These are phyloP conservation scores for Tribolium madens DNA, from an alignment of 1,140 invertebrate genomes.

Conservation along the genomic window DNA sequence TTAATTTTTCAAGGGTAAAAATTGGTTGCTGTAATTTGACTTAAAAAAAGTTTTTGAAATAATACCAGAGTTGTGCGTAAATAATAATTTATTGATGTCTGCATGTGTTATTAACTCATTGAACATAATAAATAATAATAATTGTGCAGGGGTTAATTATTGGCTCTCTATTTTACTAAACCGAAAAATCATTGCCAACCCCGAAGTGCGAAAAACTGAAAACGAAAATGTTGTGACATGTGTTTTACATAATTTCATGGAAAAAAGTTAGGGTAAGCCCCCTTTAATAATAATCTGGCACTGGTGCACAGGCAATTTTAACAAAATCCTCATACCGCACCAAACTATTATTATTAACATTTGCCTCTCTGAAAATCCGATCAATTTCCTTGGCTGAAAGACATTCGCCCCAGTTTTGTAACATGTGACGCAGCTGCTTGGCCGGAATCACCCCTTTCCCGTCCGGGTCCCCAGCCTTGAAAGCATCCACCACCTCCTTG, in stretches of 20 bases:
- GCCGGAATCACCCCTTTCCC: slow-evolving; percentile 84
- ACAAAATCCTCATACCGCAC: slow-evolving; percentile 94
- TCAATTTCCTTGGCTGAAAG: slow-evolving; percentile 93
- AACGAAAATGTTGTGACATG: slow-evolving; percentile 19
- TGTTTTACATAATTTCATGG: slow-evolving; percentile 11
- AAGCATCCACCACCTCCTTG: slow-evolving; percentile 89
- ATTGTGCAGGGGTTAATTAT: background rate
- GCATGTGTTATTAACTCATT: too few relatives aligned
- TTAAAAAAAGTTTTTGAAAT: too few relatives aligned
- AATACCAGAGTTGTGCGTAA: too few relatives aligned
- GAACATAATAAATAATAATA: background rate
- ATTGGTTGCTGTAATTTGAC: background rate
- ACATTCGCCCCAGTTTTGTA: slow-evolving; percentile 92
- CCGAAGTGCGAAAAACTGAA: background rate
- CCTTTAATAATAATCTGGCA: slow-evolving; percentile 91
- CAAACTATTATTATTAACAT: slow-evolving; percentile 83
- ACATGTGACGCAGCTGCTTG: slow-evolving; percentile 85
- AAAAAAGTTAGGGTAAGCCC: background rate
- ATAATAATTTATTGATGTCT: too few relatives aligned
- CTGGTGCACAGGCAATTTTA: slow-evolving; percentile 92
- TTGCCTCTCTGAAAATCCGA: slow-evolving; percentile 93
- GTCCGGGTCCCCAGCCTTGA: slow-evolving; percentile 83
- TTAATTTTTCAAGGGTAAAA: background rate
- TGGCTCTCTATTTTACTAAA: background rate
- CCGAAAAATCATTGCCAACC: slow-evolving; percentile 17